Evolutionary conservation across 2,888 invertebrate species (phyloP), one percentile per base, ranked within the genome.

Genomic region (Galeruca laticollis): DNA sequence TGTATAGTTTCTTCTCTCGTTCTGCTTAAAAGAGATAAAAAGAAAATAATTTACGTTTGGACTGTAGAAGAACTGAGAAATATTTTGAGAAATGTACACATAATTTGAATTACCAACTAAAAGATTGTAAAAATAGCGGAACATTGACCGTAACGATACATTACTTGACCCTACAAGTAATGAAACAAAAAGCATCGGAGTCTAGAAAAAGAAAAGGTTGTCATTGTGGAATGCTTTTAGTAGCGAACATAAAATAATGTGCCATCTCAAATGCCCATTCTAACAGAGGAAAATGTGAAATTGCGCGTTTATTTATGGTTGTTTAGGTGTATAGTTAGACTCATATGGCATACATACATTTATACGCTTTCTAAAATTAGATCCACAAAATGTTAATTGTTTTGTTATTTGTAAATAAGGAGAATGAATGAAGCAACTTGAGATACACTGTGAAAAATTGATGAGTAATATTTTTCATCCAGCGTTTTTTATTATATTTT

Each of bases 281-380:
- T 56, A 65, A 65, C 69, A 60, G 60, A 56, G 65, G 65, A 69
- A 43, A 69, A 69, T 69, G 69, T 69, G 60, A 49, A 69, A 65
- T 56, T 60, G 54, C 64, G 65, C 64, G 65, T 69, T 69, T 69
- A 69, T 69, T 69, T 69, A 69, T 65, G 64, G 65, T 69, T 69
- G 65, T 65, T 69, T 65, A 69, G 69, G 65, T 65, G 60, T 69
- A 69, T 65, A 60, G 56, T 69, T 69, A 65, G 43, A 65, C 64
- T 69, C 64, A 64, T 69, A 69, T 64, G 60, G 64, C 60, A 68
- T 68, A 63, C 26, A 6, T 26, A 26, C 57, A 68, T 68, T 68
- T 59, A 69, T 65, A 60, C 21, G 65, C 40, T 43, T 65, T 60
- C 59, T 37, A 47, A 69, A 60, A 69, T 65, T 69, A 69, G 60